Conservation (phyloP, 1,140 invertebrate species). For the Papilio xuthus region DNA sequence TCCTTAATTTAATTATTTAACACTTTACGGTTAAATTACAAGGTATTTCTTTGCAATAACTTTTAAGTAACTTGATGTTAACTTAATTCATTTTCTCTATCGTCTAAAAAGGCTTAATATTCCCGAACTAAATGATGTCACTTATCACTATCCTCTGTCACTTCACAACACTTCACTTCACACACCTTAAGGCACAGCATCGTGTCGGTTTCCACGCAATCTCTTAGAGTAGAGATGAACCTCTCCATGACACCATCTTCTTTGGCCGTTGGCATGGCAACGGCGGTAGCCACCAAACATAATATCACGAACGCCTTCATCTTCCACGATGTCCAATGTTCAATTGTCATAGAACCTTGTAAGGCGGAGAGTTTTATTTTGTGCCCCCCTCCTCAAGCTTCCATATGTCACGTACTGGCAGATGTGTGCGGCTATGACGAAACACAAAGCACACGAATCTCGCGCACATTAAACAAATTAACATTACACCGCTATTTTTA, state of each 20-base stretch:
- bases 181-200: conserved; percentile 77
- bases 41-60: not conserved
- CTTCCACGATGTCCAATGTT: conserved; percentile 59
- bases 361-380: conserved; percentile 70
- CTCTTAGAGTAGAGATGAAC: conserved; percentile 66
- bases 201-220: conserved; percentile 73
- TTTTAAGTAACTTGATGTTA: not conserved
- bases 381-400: conserved; percentile 56
- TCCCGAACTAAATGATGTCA: conserved; percentile 7
- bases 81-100: not conserved
- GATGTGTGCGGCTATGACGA: conserved; percentile 57
- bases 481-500: conserved; percentile 42
- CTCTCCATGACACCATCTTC: conserved; percentile 67
- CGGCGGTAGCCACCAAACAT: conserved; percentile 53
- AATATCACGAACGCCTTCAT: conserved; percentile 68
- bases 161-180: conserved; percentile 66
- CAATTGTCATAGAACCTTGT: conserved; percentile 69
- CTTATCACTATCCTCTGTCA: conserved; percentile 45
- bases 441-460: conserved; percentile 48
- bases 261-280: conserved; percentile 62
- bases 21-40: not conserved
- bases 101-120: not conserved
- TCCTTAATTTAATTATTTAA: not conserved
- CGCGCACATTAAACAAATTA: conserved; percentile 49
- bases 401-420: conserved; percentile 65